phyloP scores from a whole-genome alignment of 2,888 invertebrate genomes.

The Zygaena filipendulae region DNA sequence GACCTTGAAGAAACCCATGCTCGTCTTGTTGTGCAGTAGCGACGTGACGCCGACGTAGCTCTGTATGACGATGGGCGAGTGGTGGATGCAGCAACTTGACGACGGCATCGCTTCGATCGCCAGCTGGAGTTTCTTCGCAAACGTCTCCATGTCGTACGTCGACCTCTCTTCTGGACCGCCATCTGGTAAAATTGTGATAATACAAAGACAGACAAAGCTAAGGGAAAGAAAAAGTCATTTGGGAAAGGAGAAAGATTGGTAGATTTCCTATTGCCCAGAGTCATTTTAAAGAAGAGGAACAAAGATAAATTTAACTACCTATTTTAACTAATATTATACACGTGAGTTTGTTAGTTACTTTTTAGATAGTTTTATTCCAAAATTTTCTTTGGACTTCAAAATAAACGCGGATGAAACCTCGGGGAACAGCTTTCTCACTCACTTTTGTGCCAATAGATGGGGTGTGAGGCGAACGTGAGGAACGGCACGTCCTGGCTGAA shows the following conservation, averaged over 20 bases:
- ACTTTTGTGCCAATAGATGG: constrained; percentile 80
- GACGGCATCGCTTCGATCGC: constrained; percentile 57
- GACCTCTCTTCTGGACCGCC: constrained; percentile 42
- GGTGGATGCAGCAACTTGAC: constrained; percentile 67
- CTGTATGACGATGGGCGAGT: constrained; percentile 79
- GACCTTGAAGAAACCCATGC: constrained; percentile 88
- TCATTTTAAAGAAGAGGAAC: too few relatives aligned
- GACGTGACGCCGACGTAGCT: constrained; percentile 85
- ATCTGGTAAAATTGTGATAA: constrained; percentile 25
- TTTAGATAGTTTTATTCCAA: too few relatives aligned
- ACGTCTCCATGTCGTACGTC: constrained; percentile 71
- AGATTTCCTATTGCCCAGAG: too few relatives aligned
- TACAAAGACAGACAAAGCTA: too few relatives aligned
- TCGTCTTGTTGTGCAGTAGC: constrained; percentile 83
- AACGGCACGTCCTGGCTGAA: constrained; percentile 83
- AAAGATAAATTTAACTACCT: too few relatives aligned
- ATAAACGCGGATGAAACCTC: too few relatives aligned
- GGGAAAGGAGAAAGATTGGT: too few relatives aligned
- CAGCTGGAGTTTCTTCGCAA: constrained; percentile 66
- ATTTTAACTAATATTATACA: too few relatives aligned
- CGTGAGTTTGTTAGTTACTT: too few relatives aligned
- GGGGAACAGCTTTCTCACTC: too few relatives aligned
- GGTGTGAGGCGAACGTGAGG: constrained; percentile 83
- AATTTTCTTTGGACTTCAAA: too few relatives aligned
- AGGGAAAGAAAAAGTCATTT: too few relatives aligned